Base-by-base conservation (phyloP, 2,888 invertebrate species). In the Brenthis hecate region DNA sequence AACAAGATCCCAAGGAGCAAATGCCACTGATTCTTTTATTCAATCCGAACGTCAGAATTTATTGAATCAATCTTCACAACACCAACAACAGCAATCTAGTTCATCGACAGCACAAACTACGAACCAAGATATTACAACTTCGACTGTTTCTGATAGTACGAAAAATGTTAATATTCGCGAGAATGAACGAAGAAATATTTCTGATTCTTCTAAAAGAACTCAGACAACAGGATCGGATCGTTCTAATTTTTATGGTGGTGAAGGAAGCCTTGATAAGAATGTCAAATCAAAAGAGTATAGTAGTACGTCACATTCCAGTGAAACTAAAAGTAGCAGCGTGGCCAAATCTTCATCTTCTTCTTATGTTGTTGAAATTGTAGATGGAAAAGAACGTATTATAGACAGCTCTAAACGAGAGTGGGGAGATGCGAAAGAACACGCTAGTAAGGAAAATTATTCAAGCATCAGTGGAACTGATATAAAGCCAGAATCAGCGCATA, bases 311-410 rank as follows among this genome's bases (percentile, higher is more conserved):
- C 86, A 91, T 72, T 81, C 89, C 32, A 94, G 90, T 72, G 93
- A 94, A 76, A 87, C 93, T 76, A 92, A 92, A 79, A 93, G 91
- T 74, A 93, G 94, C 70, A 94, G 92, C 68, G 86, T 92, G 5
- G 89, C 92, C 61, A 94, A 95, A 81, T 94, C 94, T 48, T 93
- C 95, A 51, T 94, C 95, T 1, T 94, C 94, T 19, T 95, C 95
- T 16, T 95, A 95, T 77, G 94, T 94, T 47, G 93, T 95, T 58
- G 95, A 95, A 86, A 94, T 94, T 73, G 94, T 95, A 28, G 94
- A 95, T 77, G 95, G 95, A 1, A 94, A 94, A 80, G 95, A 95
- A 84, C 87, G 94, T 53, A 91, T 95, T 55, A 85, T 95, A 56
- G 94, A 95, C 72, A 92, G 92, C 75, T 93, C 94, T 65, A 93